Conservation (phyloP, 2,113 vertebrate genomes). For the Scartelaos histophorus region DNA sequence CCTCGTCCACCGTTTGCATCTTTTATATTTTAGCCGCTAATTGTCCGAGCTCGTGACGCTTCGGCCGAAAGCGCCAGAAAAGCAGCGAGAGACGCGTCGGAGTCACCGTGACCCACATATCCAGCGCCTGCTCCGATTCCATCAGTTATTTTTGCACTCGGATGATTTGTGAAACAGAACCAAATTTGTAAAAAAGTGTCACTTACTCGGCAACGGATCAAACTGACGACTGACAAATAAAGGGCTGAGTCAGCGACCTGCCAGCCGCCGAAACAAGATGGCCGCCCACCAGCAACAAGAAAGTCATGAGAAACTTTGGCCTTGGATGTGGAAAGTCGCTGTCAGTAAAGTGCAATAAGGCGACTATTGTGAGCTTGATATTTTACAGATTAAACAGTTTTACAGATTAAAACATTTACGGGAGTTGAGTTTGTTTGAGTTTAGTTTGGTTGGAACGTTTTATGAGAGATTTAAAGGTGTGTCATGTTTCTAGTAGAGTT, state of each 20-base stretch:
- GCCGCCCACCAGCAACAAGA: neutral
- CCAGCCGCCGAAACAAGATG: neutral
- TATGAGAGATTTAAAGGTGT: too few relatives aligned
- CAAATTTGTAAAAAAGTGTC: constrained; percentile 8
- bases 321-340: too few relatives aligned
- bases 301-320: neutral
- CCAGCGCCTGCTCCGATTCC: constrained; percentile 4
- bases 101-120: constrained; percentile 5
- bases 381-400: too few relatives aligned
- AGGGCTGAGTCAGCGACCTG: constrained; percentile 9
- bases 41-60: neutral
- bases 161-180: constrained; percentile 10
- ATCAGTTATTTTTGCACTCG: constrained; percentile 7
- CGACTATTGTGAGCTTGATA: too few relatives aligned
- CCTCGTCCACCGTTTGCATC: neutral
- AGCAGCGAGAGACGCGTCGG: neutral
- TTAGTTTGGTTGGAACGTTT: too few relatives aligned
- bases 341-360: too few relatives aligned
- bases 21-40: neutral
- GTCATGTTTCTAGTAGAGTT: too few relatives aligned
- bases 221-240: neutral
- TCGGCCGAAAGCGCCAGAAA: neutral
- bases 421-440: too few relatives aligned
- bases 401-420: too few relatives aligned
- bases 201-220: constrained; percentile 2